These are phyloP conservation scores for Drosophila barbarae DNA, from an alignment of 2,888 invertebrate species.

Conservation along the genomic window DNA sequence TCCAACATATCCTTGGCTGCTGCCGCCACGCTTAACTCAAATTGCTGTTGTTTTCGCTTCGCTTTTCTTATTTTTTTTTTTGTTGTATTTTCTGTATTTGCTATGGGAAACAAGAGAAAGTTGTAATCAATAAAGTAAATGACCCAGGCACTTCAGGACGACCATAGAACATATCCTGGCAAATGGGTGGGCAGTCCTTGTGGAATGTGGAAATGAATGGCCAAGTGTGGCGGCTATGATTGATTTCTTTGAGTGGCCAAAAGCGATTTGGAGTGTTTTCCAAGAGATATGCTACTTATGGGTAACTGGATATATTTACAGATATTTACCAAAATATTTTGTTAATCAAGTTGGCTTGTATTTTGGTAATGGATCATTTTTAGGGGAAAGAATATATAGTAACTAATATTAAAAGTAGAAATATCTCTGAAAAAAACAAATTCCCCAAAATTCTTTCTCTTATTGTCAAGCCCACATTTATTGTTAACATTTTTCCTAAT, in stretches of 20 bases:
- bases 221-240: constrained; percentile 41
- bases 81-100: constrained; percentile 7
- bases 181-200: constrained; percentile 12
- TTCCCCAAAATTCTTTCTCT: neutral
- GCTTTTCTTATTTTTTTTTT: neutral
- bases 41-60: constrained; percentile 27
- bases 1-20: constrained; percentile 26
- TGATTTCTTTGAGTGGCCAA: constrained; percentile 36
- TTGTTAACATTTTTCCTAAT: constrained; percentile 66
- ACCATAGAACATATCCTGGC: constrained; percentile 27
- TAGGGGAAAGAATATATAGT: neutral
- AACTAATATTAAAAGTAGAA: no score
- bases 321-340: constrained; percentile 18
- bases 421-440: neutral
- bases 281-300: constrained; percentile 26
- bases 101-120: constrained; percentile 41
- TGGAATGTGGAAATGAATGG: constrained; percentile 19
- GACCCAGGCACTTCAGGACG: constrained; percentile 54
- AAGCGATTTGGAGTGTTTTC: constrained; percentile 20
- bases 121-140: constrained; percentile 72
- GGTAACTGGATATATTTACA: constrained; percentile 6
- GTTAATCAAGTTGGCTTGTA: constrained; percentile 20
- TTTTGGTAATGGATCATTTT: neutral
- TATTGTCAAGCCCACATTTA: constrained; percentile 40
- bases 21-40: constrained; percentile 23